Evolutionary conservation across 2,888 invertebrate species (phyloP), one percentile per base, ranked within the genome.

Genomic region (Keiferia lycopersicella): DNA sequence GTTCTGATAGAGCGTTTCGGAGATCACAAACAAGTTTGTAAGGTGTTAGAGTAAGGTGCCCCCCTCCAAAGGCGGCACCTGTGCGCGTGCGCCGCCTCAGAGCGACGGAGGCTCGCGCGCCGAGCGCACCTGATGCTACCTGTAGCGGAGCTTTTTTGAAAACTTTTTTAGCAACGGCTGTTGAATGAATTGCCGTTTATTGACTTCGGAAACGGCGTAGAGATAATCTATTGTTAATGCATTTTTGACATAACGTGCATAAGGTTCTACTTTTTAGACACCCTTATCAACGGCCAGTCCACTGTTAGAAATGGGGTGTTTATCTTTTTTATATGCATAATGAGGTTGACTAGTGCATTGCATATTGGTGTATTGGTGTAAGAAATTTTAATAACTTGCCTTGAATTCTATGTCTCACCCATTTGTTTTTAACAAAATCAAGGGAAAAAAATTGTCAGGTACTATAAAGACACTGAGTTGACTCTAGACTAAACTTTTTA

Each of bases 1-100:
- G 10, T n/a, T 7, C 20, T 20, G 10, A 41, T 20, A 59, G 20
- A 11, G 20, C 73, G 62, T 2, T 0, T 1, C 0, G 12, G 3
- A 0, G 0, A 0, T 0, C 10, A 76, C 26, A n/a, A 82, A 73
- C 74, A 83, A 71, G 70, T 77, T 90, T 87, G 90, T 91, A 90
- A 91, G 88, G 78, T 81, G 84, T 85, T 66, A 74, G 79, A 83
- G 86, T 88, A 89, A 89, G 88, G 90, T 86, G 88, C 90, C 84
- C 91, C 91, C 91, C 91, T 86, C 90, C 87, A 82, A 74, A 91
- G 91, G 91, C 91, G 91, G 88, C 91, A 90, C 91, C 91, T 89
- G 90, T 83, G 76, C 80, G 76, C 80, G 84, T 77, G 88, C 86
- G 86, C 88, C 90, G 87, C 90, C 89, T 83, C 88, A 87, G 79